Evolutionary conservation across 2,113 vertebrate genomes (phyloP), one percentile per base, ranked within the genome.

Genomic region (Spea bombifrons): DNA sequence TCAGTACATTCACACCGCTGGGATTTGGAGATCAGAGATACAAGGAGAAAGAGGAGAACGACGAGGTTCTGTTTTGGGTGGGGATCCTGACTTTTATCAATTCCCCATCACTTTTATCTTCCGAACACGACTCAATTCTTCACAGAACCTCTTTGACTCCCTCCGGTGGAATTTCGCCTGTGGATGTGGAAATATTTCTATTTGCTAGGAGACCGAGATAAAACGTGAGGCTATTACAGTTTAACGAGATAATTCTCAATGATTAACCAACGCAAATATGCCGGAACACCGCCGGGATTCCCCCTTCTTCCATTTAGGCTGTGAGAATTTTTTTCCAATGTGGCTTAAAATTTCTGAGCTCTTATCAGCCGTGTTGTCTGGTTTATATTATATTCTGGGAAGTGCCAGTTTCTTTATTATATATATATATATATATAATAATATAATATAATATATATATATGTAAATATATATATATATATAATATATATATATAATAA

Each of bases 261-360:
- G 43, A 57, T 65, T 47, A 88, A 87, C 81, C 67, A 69, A 69
- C 17, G 90, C 90, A 92, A 92, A 92, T 88, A 86, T 85, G 86
- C 82, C 87, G 87, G 91, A 91, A 89, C 87, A 78, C 83, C 52
- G 81, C 75, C 86, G 84, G 88, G 90, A 89, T 90, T 90, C 86
- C 86, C 90, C 87, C 80, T 85, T 67, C 90, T 90, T 87, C 6
- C 9, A 7, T 1, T 52, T 52, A 7, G 9, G 6, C 2, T 52
- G 50, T 10, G 6, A 7, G 50, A 52, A 10, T 52, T 52, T 52
- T 30, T 30, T 52, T 52, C 6, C 6, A 10, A 52, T 52, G 1
- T 52, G 50, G 50, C 50, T 52, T 6, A 10, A 52, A 52, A 52
- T 52, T 52, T 10, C 50, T 52, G 9, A 52, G 9, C 50, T 52